Evolutionary conservation across 53 echinoderm and acorn worm species (phyloP).

Genomic region (Luidia sarsii): DNA sequence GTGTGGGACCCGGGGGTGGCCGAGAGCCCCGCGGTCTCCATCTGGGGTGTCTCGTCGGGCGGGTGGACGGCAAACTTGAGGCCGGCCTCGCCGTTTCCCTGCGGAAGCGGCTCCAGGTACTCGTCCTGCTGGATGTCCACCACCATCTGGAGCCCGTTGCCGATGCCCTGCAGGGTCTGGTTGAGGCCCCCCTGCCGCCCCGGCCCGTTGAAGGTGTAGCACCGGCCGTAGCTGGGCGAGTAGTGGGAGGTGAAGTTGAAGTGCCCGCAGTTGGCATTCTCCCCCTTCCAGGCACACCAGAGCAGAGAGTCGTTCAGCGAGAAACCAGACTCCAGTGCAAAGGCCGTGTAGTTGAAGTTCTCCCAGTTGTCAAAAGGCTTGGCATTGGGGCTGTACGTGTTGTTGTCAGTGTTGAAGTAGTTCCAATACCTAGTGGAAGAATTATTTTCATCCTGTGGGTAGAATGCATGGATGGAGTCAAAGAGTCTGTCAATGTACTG

Average conservation of each 20-base stretch:
- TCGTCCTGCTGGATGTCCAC: conserved; percentile 22
- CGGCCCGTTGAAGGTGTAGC: conserved; percentile 15
- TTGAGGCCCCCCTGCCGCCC: background rate
- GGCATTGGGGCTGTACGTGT: background rate
- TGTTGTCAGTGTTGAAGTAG: conserved; percentile 5
- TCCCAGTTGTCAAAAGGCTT: background rate
- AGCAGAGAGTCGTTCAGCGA: background rate
- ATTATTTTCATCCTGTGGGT: too few relatives aligned
- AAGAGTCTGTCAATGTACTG: too few relatives aligned
- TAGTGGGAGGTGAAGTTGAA: conserved; percentile 10
- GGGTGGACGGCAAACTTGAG: conserved; percentile 40
- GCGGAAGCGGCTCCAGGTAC: conserved; percentile 4
- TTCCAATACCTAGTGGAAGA: background rate
- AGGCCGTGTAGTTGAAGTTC: conserved; percentile 12
- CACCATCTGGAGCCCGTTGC: conserved; percentile 23
- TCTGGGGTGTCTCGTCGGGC: conserved; percentile 8
- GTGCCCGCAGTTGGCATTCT: background rate
- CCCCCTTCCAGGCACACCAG: conserved; percentile 31
- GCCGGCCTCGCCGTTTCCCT: conserved; percentile 27
- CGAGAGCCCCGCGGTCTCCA: conserved; percentile 38
- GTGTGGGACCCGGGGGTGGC: conserved; percentile 45
- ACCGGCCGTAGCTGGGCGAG: conserved; percentile 32
- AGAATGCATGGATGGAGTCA: too few relatives aligned
- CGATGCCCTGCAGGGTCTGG: conserved; percentile 34
- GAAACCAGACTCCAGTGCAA: conserved; percentile 28